Base-by-base conservation (phyloP, 2,888 invertebrate genomes). In the Lasius fuliginosus region DNA sequence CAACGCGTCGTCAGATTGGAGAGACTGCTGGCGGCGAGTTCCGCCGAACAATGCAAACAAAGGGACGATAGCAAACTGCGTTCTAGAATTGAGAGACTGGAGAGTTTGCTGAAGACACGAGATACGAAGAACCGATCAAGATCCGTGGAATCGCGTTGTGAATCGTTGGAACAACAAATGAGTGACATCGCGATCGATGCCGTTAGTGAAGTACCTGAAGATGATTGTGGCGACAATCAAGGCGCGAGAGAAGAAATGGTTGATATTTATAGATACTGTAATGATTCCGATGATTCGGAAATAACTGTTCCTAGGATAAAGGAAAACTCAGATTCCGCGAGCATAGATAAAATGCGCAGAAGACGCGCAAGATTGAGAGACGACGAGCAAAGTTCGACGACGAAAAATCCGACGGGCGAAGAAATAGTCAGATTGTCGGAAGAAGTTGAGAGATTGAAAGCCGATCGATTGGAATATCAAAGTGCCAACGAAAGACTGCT, bases 361-460 rank as follows among this genome's bases (percentile, higher is more conserved):
- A 82, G 15, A 67, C 81, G 49, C 8, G 40, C 65, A 36, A 68
- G 30, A 15, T 62, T 67, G 69, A 79, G 71, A 67, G 36, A 58
- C 67, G 56, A 73, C 11, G 60, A 83, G 67, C 56, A 68, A 36
- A 30, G 58, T 23, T 12, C 33, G 27, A 27, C 46, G 1, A 71
- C 8, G 42, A 46, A 6, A 58, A 69, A 23, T 56, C 15, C 40
- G 8, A n/a, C 11, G 9, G 67, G n/a, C 1, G 58, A 83, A 12
- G 75, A 88, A 42, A 69, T 75, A 27, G 42, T 49, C 6, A 77
- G 64, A 36, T 53, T 89, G 42, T 62, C 58, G 27, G 73, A 74
- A 79, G 92, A 94, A 77, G 86, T 92, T 15, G 91, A 92, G 60
- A 89, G 89, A 69, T 86, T 93, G 65, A 92, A 88, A 69, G 77